Evolutionary conservation across 1,140 invertebrate genomes (phyloP), one percentile per base, ranked within the genome.

Genomic region (Pinna nobilis): DNA sequence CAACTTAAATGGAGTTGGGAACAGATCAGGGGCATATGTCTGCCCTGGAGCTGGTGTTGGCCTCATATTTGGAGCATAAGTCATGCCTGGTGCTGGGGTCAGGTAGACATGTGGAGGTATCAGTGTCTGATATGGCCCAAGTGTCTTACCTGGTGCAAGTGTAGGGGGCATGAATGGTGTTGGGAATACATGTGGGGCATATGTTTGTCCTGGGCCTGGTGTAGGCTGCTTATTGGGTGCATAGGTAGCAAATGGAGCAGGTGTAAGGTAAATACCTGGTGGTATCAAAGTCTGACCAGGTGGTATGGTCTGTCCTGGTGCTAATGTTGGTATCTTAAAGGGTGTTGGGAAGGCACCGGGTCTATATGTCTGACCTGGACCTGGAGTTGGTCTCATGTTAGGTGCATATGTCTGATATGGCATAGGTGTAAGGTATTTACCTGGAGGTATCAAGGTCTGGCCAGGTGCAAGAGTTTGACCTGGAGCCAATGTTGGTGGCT

Each of bases 21-120:
- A 53, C 30, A 72, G 49, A 18, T 64, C 55, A 57, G 79, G 79
- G 30, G 74, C 76, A 44, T 81, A 78, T 1, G 79, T 81, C 55
- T 78, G 76, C 0, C 76, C 76, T 30, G 76, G 79, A 6, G 49
- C 49, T 13, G 76, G 79, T 1, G 78, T 73, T 57, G 72, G 72
- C n/a, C 60, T 33, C 9, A 39, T 18, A 5, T 47, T 49, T 32
- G 71, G 71, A 33, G 47, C 25, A 47, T 60, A 61, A 2, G 57
- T 49, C 57, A 50, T 57, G 13, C 65, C 65, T 57, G 65, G 65
- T 39, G 33, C 25, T 13, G 51, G 51, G n/a, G 50, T 68, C 59
- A 63, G n/a, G 39, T 63, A 63, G 18, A 63, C 13, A 44, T 28
- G 35, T 41, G 51, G 66, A 39, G 51, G 66, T 44, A 57, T 23